Base-by-base conservation (phyloP, 2,113 vertebrate genomes). In the Desmodus rotundus region DNA sequence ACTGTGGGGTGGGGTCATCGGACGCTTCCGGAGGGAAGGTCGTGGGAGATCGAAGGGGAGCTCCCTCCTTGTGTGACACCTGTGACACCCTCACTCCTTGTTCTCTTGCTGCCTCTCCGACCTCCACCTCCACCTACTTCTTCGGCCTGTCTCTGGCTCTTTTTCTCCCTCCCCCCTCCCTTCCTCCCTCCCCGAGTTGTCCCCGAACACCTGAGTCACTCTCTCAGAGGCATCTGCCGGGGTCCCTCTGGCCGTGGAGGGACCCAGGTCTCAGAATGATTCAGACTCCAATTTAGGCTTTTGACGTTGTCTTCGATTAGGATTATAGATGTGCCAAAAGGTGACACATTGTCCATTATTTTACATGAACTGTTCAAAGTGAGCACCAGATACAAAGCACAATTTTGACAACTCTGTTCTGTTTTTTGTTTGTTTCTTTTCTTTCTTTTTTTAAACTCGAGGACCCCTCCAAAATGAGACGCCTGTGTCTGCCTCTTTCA, bases 151-250 rank as follows among this genome's bases (percentile, higher is more conserved):
- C 54, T 56, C 54, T 56, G 54, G 20, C 20, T 56, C 56, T 58
- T 58, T 58, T 58, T 58, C 24, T 11, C 43, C 31, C n/a, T 38
- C n/a, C 7, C 9, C 14, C 15, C 2, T 58, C n/a, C 13, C 68
- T 26, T 73, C 15, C n/a, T 41, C 1, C 5, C 20, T 36, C 11
- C 22, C 4, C 5, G 10, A 0, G 1, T 15, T 41, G 7, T 45
- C 28, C 33, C 6, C 0, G 1, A 17, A n/a, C 4, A 17, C 65
- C 73, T 5, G 58, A n/a, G 0, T 74, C 52, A 11, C 20, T n/a
- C 26, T 72, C 31, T 45, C 67, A 70, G 80, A 61, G 74, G 4
- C 19, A 19, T 22, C 33, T 24, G 31, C 45, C 76, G 52, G 52
- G 26, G 17, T 15, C 38, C 31, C 6, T 43, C 28, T 24, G 56